Evolutionary conservation across 2,888 invertebrate genomes (phyloP).

Genomic region (Holacanthella duospinosa): DNA sequence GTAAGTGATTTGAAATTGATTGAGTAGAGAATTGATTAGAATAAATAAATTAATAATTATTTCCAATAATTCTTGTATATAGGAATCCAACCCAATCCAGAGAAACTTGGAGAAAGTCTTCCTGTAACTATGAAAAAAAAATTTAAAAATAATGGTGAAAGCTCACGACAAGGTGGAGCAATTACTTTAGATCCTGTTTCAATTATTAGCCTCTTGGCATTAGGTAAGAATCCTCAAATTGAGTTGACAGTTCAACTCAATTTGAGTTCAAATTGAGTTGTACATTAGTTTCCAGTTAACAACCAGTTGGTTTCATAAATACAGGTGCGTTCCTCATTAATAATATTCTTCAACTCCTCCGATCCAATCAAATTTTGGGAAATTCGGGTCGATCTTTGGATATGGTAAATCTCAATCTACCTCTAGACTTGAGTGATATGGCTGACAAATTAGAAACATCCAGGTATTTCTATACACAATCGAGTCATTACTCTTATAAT

Average conservation of each 20-base stretch:
- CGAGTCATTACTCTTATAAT: background rate
- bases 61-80: no score
- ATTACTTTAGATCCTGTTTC: constrained; percentile 37
- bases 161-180: constrained; percentile 20
- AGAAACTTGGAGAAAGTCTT: no score
- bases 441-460: background rate
- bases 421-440: constrained; percentile 19
- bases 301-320: background rate
- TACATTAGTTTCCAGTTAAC: background rate
- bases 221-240: constrained; percentile 22
- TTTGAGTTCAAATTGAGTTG: background rate
- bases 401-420: constrained; percentile 21
- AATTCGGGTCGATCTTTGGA: constrained; percentile 16
- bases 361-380: constrained; percentile 21
- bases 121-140: no score
- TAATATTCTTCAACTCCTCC: constrained; percentile 34
- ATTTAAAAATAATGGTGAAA: no score
- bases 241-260: background rate
- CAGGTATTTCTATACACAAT: background rate
- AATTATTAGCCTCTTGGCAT: constrained; percentile 34
- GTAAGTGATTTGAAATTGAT: no score
- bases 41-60: no score
- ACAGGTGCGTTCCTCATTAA: constrained; percentile 36
- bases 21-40: no score
- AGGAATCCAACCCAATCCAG: no score